These are phyloP conservation scores for Argopecten irradians DNA, from an alignment of 1,140 invertebrate genomes.

Conservation along the genomic window DNA sequence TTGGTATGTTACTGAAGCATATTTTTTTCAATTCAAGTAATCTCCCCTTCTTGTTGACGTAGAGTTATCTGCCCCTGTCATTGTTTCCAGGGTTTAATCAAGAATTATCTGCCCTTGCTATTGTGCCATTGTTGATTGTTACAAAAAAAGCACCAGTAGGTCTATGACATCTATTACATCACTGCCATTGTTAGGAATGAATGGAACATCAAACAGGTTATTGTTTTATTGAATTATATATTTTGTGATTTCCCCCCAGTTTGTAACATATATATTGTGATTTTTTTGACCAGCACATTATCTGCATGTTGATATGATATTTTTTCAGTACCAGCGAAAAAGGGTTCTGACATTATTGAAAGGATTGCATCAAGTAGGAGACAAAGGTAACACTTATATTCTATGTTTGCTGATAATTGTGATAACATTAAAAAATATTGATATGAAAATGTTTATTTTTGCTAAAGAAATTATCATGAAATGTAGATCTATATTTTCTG, in stretches of 20 bases:
- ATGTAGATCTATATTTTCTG: too few species aligned
- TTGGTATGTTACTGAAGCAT: conserved; percentile 66
- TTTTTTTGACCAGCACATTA: not conserved
- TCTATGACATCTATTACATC: not conserved
- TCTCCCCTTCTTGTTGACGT: not conserved
- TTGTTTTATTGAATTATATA: too few species aligned
- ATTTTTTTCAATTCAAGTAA: too few species aligned
- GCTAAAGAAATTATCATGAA: too few species aligned
- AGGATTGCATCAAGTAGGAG: conserved; percentile 69
- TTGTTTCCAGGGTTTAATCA: not conserved
- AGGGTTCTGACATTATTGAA: conserved; percentile 72
- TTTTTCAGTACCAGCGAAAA: conserved; percentile 66
- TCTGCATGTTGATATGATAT: not conserved
- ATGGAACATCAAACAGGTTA: not conserved
- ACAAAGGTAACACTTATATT: conserved; percentile 59
- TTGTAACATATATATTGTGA: too few species aligned
- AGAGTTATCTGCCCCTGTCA: not conserved
- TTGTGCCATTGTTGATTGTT: conserved; percentile 2
- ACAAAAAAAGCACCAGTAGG: not conserved
- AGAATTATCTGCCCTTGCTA: not conserved
- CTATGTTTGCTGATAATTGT: not conserved
- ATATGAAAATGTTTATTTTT: too few species aligned
- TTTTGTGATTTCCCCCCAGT: too few species aligned
- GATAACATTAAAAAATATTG: not conserved
- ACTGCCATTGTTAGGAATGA: not conserved